These are phyloP conservation scores for Brachionus sp. DNA, from an alignment of 1,140 invertebrate species.

Conservation along the genomic window DNA sequence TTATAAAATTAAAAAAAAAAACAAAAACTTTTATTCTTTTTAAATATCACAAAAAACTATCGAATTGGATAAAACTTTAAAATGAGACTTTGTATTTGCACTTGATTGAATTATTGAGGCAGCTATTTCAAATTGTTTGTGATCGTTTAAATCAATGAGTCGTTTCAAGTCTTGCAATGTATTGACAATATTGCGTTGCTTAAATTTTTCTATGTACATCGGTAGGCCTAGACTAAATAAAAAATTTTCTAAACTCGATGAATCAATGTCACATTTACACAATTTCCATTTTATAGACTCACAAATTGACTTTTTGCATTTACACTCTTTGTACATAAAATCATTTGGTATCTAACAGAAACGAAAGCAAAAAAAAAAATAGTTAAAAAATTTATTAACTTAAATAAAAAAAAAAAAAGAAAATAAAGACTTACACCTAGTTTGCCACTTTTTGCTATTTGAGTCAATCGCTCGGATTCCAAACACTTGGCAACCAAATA, in stretches of 20 bases:
- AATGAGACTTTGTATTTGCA: neutral
- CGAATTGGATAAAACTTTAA: neutral
- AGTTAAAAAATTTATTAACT: neutral
- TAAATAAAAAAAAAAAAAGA: neutral
- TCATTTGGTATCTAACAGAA: constrained; percentile 57
- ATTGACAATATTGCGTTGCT: neutral
- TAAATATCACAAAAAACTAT: neutral
- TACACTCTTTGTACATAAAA: constrained; percentile 37
- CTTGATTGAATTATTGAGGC: neutral
- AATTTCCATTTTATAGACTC: constrained; percentile 52
- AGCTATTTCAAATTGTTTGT: constrained; percentile 20
- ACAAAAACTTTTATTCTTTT: neutral
- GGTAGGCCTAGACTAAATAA: constrained; percentile 60
- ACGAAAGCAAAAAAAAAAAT: neutral
- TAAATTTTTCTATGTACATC: constrained; percentile 54
- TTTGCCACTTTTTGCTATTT: constrained; percentile 47
- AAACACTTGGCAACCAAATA: constrained; percentile 56
- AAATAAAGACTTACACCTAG: constrained; percentile 48
- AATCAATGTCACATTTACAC: constrained; percentile 56
- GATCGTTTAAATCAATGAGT: neutral
- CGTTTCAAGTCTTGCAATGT: neutral
- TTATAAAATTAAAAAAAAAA: neutral
- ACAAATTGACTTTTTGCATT: constrained; percentile 7
- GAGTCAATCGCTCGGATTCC: constrained; percentile 50
- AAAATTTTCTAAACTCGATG: constrained; percentile 55